Evolutionary conservation across 1,140 invertebrate genomes (phyloP), one percentile per base, ranked within the genome.

Genomic region (Hyles vespertilio): DNA sequence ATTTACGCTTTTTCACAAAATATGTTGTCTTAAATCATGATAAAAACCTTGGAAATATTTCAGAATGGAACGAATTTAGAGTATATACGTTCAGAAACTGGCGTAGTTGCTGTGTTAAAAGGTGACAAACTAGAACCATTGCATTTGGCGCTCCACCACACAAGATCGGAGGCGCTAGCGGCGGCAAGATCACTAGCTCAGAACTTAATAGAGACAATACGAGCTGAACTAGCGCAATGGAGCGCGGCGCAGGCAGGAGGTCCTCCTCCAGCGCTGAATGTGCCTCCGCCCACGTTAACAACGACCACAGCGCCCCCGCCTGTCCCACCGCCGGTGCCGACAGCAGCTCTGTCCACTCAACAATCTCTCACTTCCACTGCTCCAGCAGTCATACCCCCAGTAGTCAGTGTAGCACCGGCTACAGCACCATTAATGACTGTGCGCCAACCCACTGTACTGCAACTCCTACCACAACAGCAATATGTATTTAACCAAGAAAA

Each of bases 171-270:
- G 61, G 92, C 92, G n/a, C 81, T 95, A 22, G 92, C 94, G 65
- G 92, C 93, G 67, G 94, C 94, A 32, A 92, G 94, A 81, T 92
- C 94, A 56, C 79, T 96, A 58, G 93, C 94, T 10, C 91, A 93
- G 65, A 95, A 95, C 87, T 89, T 96, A 40, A 94, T 96, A 58
- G 94, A 95, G 89, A 96, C 94, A 40, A 93, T 96, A 88, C 92
- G 95, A 70, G 93, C 94, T 56, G 94, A 95, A 76, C 91, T 94
- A 72, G 92, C 93, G 58, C 92, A 93, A 78, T 88, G 85, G 85
- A 86, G 81, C 46, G 83, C 85, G 1, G 81, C 83, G 22, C 85
- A 88, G 59, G 79, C 82, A 0, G 83, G 81, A 3, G 85, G 79
- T 0, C 80, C 83, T 3, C 82, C 85, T 40, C 85, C 81, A 5